Evolutionary conservation across 2,797 vertebrate genomes (phyloP).

Genomic region (Neosilurus mollespiculum): DNA sequence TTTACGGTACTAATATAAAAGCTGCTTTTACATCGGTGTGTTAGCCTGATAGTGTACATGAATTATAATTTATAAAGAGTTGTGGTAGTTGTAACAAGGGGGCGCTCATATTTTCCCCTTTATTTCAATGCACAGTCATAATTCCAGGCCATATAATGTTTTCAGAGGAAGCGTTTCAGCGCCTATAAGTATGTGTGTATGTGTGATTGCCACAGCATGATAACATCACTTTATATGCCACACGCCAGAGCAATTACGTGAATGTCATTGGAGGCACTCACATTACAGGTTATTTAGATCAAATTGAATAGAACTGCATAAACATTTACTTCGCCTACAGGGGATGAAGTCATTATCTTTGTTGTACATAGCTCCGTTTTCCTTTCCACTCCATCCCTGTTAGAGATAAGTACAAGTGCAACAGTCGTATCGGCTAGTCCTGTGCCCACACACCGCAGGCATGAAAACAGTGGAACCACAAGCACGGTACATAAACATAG

Average conservation of each 20-base stretch:
- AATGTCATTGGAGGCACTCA: slow-evolving; percentile 55
- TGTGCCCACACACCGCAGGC: slow-evolving; percentile 44
- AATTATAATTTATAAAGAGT: not conserved
- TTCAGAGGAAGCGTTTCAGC: not conserved
- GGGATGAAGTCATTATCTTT: slow-evolving; percentile 44
- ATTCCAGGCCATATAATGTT: not conserved
- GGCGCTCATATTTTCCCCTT: not conserved
- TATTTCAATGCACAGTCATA: not conserved
- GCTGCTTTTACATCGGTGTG: slow-evolving; percentile 15
- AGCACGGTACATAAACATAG: slow-evolving; percentile 25
- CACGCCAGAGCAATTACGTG: slow-evolving; percentile 58
- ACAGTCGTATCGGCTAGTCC: slow-evolving; percentile 56
- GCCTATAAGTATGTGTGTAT: slow-evolving; percentile 4
- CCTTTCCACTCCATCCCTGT: slow-evolving; percentile 57
- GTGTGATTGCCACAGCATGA: slow-evolving; percentile 35
- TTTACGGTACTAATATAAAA: slow-evolving; percentile 33
- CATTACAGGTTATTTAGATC: slow-evolving; percentile 68
- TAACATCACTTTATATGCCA: slow-evolving; percentile 50
- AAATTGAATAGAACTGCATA: slow-evolving; percentile 69
- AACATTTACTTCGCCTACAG: slow-evolving; percentile 56
- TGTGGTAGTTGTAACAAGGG: not conserved
- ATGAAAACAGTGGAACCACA: slow-evolving; percentile 38
- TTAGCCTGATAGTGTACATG: not conserved
- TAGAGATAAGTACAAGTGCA: slow-evolving; percentile 63
- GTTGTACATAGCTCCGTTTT: slow-evolving; percentile 51